These are phyloP conservation scores for Arvicanthis niloticus DNA, from an alignment of 2,113 vertebrate genomes.

Conservation along the genomic window DNA sequence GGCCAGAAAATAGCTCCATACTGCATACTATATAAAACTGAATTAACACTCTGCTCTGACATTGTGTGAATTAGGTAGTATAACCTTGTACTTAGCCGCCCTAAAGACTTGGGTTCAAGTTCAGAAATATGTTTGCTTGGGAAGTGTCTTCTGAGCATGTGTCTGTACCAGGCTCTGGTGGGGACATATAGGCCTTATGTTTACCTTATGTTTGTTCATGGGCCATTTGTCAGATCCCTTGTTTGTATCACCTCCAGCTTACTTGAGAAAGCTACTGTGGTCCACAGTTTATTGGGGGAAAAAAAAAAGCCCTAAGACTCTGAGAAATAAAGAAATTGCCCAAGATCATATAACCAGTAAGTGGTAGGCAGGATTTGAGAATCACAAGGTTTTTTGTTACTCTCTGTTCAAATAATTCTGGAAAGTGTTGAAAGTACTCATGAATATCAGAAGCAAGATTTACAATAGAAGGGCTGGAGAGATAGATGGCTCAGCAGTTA, in stretches of 20 bases:
- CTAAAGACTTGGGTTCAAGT: background rate
- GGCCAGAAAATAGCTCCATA: slow-evolving; percentile 1
- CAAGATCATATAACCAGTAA: background rate
- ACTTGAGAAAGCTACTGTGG: background rate
- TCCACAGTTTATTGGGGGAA: background rate
- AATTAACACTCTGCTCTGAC: slow-evolving; percentile 36
- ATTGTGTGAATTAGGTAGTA: background rate
- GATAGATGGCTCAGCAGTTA: background rate
- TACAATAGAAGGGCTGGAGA: background rate
- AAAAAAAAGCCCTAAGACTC: background rate
- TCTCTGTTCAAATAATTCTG: background rate
- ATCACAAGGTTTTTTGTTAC: slow-evolving; percentile 10
- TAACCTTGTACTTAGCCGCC: slow-evolving; percentile 10
- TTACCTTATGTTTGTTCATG: background rate
- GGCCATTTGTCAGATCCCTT: background rate
- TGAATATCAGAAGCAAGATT: background rate
- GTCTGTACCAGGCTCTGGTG: background rate
- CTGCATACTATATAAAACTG: background rate
- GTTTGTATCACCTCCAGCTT: background rate
- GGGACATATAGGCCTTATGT: background rate
- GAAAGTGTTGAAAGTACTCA: background rate
- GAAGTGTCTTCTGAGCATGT: slow-evolving; percentile 2
- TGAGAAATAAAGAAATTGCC: slow-evolving; percentile 28
- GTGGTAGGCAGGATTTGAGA: background rate
- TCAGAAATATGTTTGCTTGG: background rate